Conservation (phyloP, 2,797 vertebrate genomes). For the Bryconaethiops microstoma region DNA sequence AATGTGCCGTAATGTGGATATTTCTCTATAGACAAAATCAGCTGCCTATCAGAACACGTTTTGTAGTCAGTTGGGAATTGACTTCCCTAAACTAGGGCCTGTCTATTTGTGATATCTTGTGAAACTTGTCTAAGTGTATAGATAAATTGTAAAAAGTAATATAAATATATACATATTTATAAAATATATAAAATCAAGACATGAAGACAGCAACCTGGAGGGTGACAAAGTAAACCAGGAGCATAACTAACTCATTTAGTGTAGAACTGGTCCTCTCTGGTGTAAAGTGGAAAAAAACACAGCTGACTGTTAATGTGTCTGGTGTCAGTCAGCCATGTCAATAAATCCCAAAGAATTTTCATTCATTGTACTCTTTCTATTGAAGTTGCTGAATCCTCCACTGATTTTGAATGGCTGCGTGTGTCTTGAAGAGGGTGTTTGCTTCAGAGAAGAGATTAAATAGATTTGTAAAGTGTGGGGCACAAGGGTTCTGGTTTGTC, state of each 20-base stretch:
- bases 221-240: conserved; percentile 66
- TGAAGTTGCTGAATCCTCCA: conserved; percentile 71
- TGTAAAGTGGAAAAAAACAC: conserved; percentile 69
- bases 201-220: conserved; percentile 73
- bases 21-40: conserved; percentile 73
- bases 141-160: conserved; percentile 64
- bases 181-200: conserved; percentile 57
- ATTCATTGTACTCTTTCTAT: conserved; percentile 77
- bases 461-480: conserved; percentile 64
- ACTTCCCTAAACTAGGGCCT: conserved; percentile 74
- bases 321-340: conserved; percentile 79
- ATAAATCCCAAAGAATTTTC: conserved; percentile 81
- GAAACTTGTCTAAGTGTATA: conserved; percentile 82
- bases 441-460: conserved; percentile 68
- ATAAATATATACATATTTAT: conserved; percentile 30
- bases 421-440: conserved; percentile 73
- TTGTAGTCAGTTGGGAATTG: conserved; percentile 75
- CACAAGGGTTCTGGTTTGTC: conserved; percentile 73
- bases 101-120: conserved; percentile 82
- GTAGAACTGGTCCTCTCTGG: conserved; percentile 74
- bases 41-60: conserved; percentile 77
- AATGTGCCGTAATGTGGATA: conserved; percentile 81
- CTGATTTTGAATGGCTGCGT: conserved; percentile 78
- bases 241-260: conserved; percentile 70
- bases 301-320: conserved; percentile 83